phyloP scores from a whole-genome alignment of 2,113 vertebrate species.

The Capra hircus region DNA sequence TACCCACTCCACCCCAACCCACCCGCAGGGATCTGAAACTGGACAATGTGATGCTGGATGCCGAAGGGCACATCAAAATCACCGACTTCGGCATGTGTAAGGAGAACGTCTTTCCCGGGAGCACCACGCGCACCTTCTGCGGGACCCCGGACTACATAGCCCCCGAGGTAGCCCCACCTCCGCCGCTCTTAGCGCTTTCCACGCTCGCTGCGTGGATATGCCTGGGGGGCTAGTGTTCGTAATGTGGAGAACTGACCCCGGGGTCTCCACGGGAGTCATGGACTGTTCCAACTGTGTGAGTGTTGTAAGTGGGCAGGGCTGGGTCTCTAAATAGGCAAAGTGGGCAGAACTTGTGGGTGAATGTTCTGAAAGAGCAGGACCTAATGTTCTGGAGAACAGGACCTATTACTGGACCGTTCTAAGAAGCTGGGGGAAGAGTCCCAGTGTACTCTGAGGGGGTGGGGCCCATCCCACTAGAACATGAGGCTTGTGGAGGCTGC shows the following conservation, averaged over 20 bases:
- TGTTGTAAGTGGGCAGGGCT: not conserved
- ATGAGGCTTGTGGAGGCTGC: not conserved
- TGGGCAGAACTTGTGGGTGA: not conserved
- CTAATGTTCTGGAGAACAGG: not conserved
- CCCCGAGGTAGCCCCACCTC: slow-evolving; percentile 83
- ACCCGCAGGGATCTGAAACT: slow-evolving; percentile 88
- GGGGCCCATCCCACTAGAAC: not conserved
- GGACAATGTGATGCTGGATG: slow-evolving; percentile 92
- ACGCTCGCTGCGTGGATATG: rapidly evolving
- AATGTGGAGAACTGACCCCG: not conserved
- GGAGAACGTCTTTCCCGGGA: slow-evolving; percentile 88
- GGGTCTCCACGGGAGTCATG: not conserved
- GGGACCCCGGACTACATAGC: slow-evolving; percentile 94
- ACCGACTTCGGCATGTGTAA: slow-evolving; percentile 95
- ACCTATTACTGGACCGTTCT: not conserved
- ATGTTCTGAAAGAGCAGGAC: not conserved
- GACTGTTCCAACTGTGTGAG: not conserved
- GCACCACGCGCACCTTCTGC: slow-evolving; percentile 91
- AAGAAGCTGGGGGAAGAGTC: not conserved
- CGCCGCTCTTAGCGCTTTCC: rapidly evolving
- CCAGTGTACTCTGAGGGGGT: not conserved
- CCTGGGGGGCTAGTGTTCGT: not conserved
- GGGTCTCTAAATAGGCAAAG: not conserved
- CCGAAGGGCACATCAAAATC: slow-evolving; percentile 93
- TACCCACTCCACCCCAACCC: not conserved